phyloP scores from a whole-genome alignment of 2,113 vertebrate species.

The Genyomyrus donnyi region DNA sequence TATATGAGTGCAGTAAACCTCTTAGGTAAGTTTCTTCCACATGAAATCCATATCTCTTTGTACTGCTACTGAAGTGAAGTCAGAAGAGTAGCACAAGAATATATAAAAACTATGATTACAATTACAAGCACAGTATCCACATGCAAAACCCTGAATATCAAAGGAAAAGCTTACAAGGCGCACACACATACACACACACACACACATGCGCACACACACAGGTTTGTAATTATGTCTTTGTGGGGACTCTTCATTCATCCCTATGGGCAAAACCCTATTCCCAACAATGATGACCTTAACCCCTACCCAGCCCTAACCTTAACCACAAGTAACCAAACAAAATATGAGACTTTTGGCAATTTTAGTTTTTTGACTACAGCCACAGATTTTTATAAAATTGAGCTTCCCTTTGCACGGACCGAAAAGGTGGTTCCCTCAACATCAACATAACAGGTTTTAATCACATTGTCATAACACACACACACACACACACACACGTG shows the following conservation, averaged over 20 bases:
- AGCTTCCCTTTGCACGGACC: not conserved
- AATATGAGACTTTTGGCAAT: not conserved
- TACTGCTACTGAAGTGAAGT: not conserved
- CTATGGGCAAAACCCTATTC: not conserved
- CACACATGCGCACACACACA: not conserved
- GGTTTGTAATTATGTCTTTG: not conserved
- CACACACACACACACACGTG: not conserved
- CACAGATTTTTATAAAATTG: not conserved
- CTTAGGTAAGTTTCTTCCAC: not conserved
- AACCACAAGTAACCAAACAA: not conserved
- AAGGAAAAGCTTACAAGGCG: not conserved
- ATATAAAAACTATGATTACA: not conserved
- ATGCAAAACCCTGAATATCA: not conserved
- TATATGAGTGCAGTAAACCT: not conserved
- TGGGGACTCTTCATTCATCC: too few species aligned
- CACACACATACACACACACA: not conserved
- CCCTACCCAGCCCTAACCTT: too few species aligned
- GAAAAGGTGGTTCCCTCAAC: not conserved
- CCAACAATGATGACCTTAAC: not conserved
- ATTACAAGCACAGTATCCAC: not conserved
- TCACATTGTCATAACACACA: not conserved
- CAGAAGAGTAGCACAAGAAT: not conserved
- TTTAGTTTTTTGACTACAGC: not conserved
- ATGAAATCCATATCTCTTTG: not conserved
- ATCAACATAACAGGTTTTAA: not conserved